Evolutionary conservation across 2,888 invertebrate species (phyloP).

Genomic region (Cordilura impudica): DNA sequence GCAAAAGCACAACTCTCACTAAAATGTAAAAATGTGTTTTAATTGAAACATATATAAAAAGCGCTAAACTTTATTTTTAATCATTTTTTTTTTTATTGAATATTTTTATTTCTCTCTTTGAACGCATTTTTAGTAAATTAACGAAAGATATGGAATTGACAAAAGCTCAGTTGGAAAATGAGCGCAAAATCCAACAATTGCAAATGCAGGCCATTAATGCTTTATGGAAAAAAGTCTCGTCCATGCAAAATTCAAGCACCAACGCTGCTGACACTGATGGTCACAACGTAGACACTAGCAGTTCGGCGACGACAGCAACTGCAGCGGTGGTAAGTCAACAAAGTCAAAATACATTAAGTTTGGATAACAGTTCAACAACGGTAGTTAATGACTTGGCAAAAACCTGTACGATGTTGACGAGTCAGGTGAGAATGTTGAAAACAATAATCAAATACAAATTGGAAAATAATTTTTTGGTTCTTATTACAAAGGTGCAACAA

Average conservation of each 20-base stretch:
- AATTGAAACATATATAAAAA: too few species aligned
- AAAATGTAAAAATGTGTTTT: too few species aligned
- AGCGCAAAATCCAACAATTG: slow-evolving; percentile 89
- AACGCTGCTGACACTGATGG: slow-evolving; percentile 62
- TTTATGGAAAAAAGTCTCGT: slow-evolving; percentile 91
- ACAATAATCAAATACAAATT: neutral
- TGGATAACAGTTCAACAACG: slow-evolving; percentile 81
- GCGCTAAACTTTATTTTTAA: too few species aligned
- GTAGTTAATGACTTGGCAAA: slow-evolving; percentile 85
- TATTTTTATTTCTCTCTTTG: neutral
- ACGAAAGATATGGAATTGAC: slow-evolving; percentile 91
- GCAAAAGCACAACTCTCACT: too few species aligned
- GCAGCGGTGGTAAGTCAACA: slow-evolving; percentile 40
- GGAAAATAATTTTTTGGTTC: neutral
- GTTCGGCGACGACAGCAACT: slow-evolving; percentile 26
- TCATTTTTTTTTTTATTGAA: too few species aligned
- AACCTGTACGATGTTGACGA: slow-evolving; percentile 86
- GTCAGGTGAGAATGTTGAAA: slow-evolving; percentile 79
- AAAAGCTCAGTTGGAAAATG: slow-evolving; percentile 89
- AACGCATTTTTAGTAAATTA: slow-evolving; percentile 81
- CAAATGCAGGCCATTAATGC: slow-evolving; percentile 95
- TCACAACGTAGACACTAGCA: slow-evolving; percentile 33
- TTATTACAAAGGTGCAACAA: slow-evolving; percentile 83
- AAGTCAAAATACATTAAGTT: slow-evolving; percentile 64
- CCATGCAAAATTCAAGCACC: slow-evolving; percentile 78